Evolutionary conservation across 2,888 invertebrate genomes (phyloP).

Genomic region (Dryomyza anilis): DNA sequence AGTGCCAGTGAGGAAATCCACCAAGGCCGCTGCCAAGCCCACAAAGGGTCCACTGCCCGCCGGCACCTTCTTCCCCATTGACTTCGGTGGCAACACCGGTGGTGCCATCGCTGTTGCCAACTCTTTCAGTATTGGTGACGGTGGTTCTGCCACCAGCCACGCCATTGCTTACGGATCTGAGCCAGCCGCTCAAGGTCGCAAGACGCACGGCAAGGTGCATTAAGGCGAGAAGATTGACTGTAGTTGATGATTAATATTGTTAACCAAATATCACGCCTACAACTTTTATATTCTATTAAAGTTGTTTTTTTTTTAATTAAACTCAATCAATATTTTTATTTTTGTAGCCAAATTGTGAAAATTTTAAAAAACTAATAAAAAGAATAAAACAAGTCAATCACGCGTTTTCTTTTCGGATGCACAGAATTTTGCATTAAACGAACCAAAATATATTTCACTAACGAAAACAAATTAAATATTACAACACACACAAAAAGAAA

Average conservation of each 20-base stretch:
- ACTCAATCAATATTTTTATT: constrained; percentile 44
- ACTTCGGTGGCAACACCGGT: constrained; percentile 58
- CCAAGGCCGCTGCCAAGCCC: constrained; percentile 35
- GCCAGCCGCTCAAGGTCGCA: constrained; percentile 49
- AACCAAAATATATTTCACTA: no score
- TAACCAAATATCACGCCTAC: no score
- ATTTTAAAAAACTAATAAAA: constrained; percentile 35
- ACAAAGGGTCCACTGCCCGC: constrained; percentile 49
- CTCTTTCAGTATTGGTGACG: constrained; percentile 61
- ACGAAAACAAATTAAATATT: no score
- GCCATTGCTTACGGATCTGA: constrained; percentile 61
- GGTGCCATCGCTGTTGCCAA: constrained; percentile 62
- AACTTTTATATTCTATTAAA: background rate
- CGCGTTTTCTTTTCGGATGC: no score
- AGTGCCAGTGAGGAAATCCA: constrained; percentile 42
- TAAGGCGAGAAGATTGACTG: constrained; percentile 4
- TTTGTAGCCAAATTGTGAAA: constrained; percentile 44
- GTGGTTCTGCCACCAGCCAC: constrained; percentile 59
- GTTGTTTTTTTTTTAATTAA: constrained; percentile 25
- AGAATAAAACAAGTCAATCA: constrained; percentile 39
- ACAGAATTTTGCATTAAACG: no score
- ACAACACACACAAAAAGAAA: no score
- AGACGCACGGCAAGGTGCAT: constrained; percentile 51
- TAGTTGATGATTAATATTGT: no score
- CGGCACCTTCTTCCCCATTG: constrained; percentile 59